Conservation (phyloP, 2,888 invertebrate genomes). For the Tiliacea aurago region DNA sequence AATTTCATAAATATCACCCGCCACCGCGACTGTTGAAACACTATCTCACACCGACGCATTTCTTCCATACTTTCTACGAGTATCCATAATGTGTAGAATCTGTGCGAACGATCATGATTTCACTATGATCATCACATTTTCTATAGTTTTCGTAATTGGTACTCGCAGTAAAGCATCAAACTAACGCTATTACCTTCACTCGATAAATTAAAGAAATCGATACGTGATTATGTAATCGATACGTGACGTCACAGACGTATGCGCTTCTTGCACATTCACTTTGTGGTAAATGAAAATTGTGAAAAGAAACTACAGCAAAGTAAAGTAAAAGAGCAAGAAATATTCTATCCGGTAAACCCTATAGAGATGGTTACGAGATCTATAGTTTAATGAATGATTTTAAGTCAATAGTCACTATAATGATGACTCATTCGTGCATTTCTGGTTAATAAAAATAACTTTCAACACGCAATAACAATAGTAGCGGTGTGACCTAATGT, state of each 20-base stretch:
- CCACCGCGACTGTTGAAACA: conserved; percentile 26
- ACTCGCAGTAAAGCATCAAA: conserved; percentile 37
- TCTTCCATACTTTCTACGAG: conserved; percentile 58
- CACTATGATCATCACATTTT: conserved; percentile 59
- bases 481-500: not conserved
- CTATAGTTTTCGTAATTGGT: conserved; percentile 60
- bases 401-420: not conserved
- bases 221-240: conserved; percentile 46
- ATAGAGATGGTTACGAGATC: not conserved
- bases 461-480: not conserved
- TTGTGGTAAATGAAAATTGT: conserved; percentile 33
- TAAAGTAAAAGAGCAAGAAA: not conserved
- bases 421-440: not conserved
- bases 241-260: conserved; percentile 21
- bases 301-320: conserved; percentile 9
- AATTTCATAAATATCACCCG: conserved; percentile 9
- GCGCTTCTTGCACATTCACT: conserved; percentile 42
- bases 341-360: not conserved
- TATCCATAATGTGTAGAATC: conserved; percentile 43
- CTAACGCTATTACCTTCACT: conserved; percentile 58
- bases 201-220: conserved; percentile 59
- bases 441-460: not conserved
- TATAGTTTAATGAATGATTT: not conserved
- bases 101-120: conserved; percentile 54
- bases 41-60: conserved; percentile 37